Evolutionary conservation across 1,140 invertebrate genomes (phyloP), one percentile per base, ranked within the genome.

Genomic region (Bombus affinis): DNA sequence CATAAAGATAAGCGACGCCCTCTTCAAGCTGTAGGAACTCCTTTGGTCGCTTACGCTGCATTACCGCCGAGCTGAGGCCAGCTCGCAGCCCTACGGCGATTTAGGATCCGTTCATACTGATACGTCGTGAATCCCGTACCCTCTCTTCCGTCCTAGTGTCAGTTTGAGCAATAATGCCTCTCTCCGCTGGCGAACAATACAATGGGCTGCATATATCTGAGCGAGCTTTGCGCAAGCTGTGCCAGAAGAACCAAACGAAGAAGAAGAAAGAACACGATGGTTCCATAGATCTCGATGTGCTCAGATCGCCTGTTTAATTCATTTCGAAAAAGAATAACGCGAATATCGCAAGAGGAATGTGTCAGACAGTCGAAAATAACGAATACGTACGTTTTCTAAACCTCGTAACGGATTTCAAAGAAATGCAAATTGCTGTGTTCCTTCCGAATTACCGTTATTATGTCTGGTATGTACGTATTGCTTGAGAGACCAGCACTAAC

Each of bases 1-100:
- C 86, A 87, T 84, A 87, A 84, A 90, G 90, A 91, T 91, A 90
- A 90, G 86, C 86, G 86, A 87, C 78, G 70, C 78, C 85, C 86
- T 79, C 85, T 83, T 59, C 87, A 65, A 85, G 81, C 77, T 75
- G 62, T 81, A 62, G 80, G 79, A 85, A 84, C 89, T 91, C 75
- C 76, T 87, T 80, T 84, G 79, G 79, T 59, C 82, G 83, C 82
- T 79, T 65, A 86, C 66, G 74, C 76, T 87, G 74, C 81, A 86
- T 88, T 76, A 62, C 75, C 84, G 79, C 84, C 37, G 66, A 86
- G 85, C 71, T 18, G 76, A 1, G 62, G 80, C 53, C 75, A n/a
- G 35, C 71, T 80, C 71, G 73, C 28, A 57, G 88, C 85, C 83
- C 84, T 32, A 77, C 71, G 89, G 87, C 87, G 87, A 73, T 85